Percentiles rank a stretch among this genome's conserved stretches.
Evolutionary conservation across 2,888 invertebrate species (phyloP).

Genomic region (Chalcosyrphus nemorum): DNA sequence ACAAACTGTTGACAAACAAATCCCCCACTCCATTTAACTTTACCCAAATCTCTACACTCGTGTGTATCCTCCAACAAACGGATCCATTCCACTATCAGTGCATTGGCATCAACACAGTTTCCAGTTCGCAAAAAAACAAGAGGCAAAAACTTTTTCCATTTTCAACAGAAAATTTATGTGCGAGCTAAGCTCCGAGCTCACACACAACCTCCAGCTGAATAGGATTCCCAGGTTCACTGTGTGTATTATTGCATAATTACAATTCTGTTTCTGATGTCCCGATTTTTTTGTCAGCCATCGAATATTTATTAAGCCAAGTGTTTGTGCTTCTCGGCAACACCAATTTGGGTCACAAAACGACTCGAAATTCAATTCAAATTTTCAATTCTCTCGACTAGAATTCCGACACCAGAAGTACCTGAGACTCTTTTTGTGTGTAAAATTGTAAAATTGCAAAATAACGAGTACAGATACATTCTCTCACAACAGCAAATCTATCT

Average conservation of each 20-base stretch:
- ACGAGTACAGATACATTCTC: conserved; percentile 3
- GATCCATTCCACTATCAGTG: conserved; percentile 3
- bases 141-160: conserved; percentile 39
- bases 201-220: not conserved
- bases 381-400: conserved; percentile 25
- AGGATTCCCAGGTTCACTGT: conserved; percentile 38
- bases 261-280: conserved; percentile 52
- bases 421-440: conserved; percentile 2
- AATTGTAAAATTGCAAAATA: conserved; percentile 52
- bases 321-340: not conserved
- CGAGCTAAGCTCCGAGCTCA: conserved; percentile 17
- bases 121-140: no score
- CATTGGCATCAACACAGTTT: conserved; percentile 39
- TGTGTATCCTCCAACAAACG: not conserved
- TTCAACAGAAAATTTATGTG: conserved; percentile 57
- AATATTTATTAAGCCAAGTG: conserved; percentile 17
- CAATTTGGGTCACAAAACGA: conserved; percentile 51
- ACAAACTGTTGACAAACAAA: not conserved
- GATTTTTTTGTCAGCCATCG: conserved; percentile 31
- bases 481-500: conserved; percentile 40
- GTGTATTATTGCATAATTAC: conserved; percentile 37
- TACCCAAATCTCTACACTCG: not conserved
- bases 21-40: not conserved
- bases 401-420: not conserved
- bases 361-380: conserved; percentile 33